phyloP scores from a whole-genome alignment of 2,888 invertebrate species.

The Willowsia nigromaculata region DNA sequence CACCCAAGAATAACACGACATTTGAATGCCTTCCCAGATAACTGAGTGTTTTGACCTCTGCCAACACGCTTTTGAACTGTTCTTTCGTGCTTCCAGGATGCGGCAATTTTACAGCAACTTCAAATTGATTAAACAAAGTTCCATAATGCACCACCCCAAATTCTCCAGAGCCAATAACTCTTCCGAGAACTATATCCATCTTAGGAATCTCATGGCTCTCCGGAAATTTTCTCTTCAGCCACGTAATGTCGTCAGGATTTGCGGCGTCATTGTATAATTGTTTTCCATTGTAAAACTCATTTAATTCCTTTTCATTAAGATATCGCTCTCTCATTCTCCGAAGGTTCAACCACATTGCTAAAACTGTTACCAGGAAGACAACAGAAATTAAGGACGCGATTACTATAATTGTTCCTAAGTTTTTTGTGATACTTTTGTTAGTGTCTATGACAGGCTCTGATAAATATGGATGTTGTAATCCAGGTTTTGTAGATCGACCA shows the following conservation, averaged over 20 bases:
- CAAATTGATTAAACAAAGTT: background rate
- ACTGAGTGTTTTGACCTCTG: constrained; percentile 26
- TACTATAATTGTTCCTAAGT: too few species aligned
- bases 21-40: constrained; percentile 3
- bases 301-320: background rate
- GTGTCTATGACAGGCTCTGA: background rate
- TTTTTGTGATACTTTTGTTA: too few species aligned
- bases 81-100: background rate
- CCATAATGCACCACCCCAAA: background rate
- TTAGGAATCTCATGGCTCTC: background rate
- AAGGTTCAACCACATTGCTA: background rate
- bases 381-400: background rate
- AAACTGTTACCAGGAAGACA: background rate
- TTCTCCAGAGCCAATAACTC: background rate
- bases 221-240: background rate
- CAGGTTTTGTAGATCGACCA: background rate
- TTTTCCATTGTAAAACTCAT: background rate
- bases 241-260: background rate
- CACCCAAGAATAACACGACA: background rate
- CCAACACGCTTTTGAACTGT: background rate
- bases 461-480: background rate
- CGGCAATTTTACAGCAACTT: background rate
- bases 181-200: background rate
- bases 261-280: background rate
- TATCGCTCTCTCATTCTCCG: background rate